Conservation (phyloP, 2,888 invertebrate species). For the Dromius quadrimaculatus region DNA sequence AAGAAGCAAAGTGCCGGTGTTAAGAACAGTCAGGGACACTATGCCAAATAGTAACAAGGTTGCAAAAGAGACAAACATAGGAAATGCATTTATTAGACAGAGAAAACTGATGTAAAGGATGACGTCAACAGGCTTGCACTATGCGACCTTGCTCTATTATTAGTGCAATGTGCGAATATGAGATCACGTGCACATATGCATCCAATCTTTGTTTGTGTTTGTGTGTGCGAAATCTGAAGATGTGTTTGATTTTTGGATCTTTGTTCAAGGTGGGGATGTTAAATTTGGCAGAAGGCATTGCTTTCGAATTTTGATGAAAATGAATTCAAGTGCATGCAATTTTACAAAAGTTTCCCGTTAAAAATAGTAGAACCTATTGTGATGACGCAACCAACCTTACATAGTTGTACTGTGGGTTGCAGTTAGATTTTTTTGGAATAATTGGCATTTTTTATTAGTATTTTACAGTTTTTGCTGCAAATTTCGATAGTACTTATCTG, state of each 20-base stretch:
- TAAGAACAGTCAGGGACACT: constrained; percentile 29
- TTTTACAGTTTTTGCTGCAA: too few species aligned
- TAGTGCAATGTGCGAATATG: constrained; percentile 62
- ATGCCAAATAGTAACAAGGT: constrained; percentile 61
- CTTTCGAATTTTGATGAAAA: not conserved
- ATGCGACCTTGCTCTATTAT: constrained; percentile 65
- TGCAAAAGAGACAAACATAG: constrained; percentile 58
- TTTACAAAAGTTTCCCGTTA: not conserved
- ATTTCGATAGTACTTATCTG: too few species aligned
- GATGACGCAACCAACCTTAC: not conserved
- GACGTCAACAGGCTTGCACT: constrained; percentile 55
- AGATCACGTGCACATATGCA: constrained; percentile 38
- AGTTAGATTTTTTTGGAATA: too few species aligned
- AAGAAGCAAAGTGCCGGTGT: constrained; percentile 32
- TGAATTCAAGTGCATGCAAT: not conserved
- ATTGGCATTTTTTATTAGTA: too few species aligned
- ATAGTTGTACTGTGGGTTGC: not conserved
- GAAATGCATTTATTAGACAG: constrained; percentile 59
- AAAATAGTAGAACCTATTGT: not conserved
- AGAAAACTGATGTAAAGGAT: constrained; percentile 54
- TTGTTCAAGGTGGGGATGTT: constrained; percentile 16
- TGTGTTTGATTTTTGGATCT: constrained; percentile 13
- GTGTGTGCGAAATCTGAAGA: not conserved
- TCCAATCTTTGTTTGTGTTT: not conserved
- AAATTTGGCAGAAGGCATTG: constrained; percentile 3